Evolutionary conservation across 1,140 invertebrate genomes (phyloP).

Genomic region (Himalopsyche phryganea): DNA sequence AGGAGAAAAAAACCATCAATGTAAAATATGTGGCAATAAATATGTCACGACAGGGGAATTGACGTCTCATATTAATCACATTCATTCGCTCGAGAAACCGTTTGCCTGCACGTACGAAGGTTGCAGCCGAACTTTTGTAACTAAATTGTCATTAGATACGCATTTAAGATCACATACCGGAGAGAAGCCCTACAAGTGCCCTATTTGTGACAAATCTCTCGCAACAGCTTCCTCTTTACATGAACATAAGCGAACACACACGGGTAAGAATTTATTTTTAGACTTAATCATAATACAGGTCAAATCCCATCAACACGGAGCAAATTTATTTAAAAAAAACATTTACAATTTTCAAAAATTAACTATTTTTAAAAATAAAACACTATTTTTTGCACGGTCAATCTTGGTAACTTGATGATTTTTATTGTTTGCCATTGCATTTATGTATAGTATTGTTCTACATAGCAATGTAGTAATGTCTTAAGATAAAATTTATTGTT

Average conservation of each 20-base stretch:
- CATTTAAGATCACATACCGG: conserved; percentile 49
- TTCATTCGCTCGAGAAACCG: conserved; percentile 58
- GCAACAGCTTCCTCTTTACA: conserved; percentile 28
- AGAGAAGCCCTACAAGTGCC: conserved; percentile 59
- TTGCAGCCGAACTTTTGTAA: conserved; percentile 27
- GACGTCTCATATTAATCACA: conserved; percentile 31
- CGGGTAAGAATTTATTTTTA: conserved; percentile 12
- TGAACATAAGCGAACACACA: conserved; percentile 30
- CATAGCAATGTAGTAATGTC: no score
- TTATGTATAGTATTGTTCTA: no score
- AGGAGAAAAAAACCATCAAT: conserved; percentile 30
- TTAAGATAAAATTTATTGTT: no score
- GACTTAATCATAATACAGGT: no score
- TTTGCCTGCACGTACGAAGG: conserved; percentile 44
- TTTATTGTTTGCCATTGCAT: no score
- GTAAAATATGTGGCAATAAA: conserved; percentile 28
- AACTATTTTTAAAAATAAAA: no score
- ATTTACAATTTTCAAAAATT: neutral
- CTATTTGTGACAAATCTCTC: conserved; percentile 51
- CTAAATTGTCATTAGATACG: conserved; percentile 28
- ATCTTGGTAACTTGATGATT: no score
- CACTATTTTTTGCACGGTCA: no score
- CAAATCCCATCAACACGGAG: no score
- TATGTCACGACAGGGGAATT: conserved; percentile 48
- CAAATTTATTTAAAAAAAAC: neutral